Evolutionary conservation across 1,140 invertebrate genomes (phyloP).

Genomic region (Papilio xuthus): DNA sequence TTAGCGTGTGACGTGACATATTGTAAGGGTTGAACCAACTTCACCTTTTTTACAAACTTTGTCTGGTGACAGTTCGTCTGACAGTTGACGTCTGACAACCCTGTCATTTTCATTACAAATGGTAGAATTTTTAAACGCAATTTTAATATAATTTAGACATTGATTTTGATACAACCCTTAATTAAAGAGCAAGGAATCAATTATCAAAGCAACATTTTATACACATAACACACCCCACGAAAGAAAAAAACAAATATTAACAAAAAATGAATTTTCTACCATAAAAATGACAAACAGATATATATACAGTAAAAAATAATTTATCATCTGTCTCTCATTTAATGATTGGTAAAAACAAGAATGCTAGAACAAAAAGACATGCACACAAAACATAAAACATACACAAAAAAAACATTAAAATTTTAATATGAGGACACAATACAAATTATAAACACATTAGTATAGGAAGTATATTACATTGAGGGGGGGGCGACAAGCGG

Average conservation of each 20-base stretch:
- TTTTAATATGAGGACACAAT: not conserved
- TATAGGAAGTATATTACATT: not conserved
- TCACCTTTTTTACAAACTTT: not conserved
- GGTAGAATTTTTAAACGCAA: not conserved
- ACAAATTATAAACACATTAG: not conserved
- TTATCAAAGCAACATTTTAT: slow-evolving; percentile 40
- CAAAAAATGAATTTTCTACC: slow-evolving; percentile 13
- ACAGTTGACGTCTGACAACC: not conserved
- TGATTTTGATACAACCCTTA: not conserved
- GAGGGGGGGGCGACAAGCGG: not conserved
- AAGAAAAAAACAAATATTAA: slow-evolving; percentile 37
- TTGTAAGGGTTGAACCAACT: slow-evolving; percentile 18
- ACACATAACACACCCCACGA: slow-evolving; percentile 74
- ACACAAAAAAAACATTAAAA: not conserved
- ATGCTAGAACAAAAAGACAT: not conserved
- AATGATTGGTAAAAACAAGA: not conserved
- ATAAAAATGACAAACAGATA: not conserved
- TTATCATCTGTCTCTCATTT: not conserved
- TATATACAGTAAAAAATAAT: not conserved
- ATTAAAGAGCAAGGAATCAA: not conserved
- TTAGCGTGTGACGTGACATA: slow-evolving; percentile 51
- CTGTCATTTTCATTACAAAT: not conserved
- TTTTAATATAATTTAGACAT: not conserved
- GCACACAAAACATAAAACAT: slow-evolving; percentile 3
- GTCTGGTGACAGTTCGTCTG: not conserved